Conservation (phyloP, 2,113 vertebrate species). For the Chaenogobius annularis region DNA sequence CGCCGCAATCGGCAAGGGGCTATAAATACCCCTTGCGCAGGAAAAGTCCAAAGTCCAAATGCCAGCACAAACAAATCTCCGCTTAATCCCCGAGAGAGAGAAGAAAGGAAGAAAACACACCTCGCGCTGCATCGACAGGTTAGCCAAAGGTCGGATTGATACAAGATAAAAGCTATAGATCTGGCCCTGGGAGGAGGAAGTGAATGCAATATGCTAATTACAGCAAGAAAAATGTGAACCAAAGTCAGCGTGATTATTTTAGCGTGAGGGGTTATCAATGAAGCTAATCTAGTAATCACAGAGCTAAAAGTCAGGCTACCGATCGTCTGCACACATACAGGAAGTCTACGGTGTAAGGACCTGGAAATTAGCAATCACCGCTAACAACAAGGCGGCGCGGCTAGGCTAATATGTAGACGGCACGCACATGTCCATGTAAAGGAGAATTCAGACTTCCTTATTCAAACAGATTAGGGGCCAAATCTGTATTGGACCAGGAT, state of each 20-base stretch:
- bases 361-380: slow-evolving; percentile 59
- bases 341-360: slow-evolving; percentile 29
- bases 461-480: slow-evolving; percentile 9
- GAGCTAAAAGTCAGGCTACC: slow-evolving; percentile 56
- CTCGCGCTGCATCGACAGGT: slow-evolving; percentile 15
- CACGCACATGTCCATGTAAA: neutral
- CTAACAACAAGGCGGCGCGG: slow-evolving; percentile 30
- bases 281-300: slow-evolving; percentile 28
- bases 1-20: slow-evolving; percentile 16
- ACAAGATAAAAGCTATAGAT: slow-evolving; percentile 1
- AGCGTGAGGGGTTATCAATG: slow-evolving; percentile 1
- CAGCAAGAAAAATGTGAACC: slow-evolving; percentile 40
- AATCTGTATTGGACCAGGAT: neutral
- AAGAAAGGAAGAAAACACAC: slow-evolving; percentile 6
- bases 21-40: neutral
- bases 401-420: slow-evolving; percentile 14
- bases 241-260: slow-evolving; percentile 58
- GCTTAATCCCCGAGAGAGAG: neutral
- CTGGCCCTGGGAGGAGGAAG: neutral
- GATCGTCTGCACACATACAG: slow-evolving; percentile 41
- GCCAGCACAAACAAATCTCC: slow-evolving; percentile 35
- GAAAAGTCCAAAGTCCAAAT: slow-evolving; percentile 28
- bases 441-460: neutral
- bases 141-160: slow-evolving; percentile 34
- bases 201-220: slow-evolving; percentile 40